These are phyloP conservation scores for Fundulus diaphanus DNA, from an alignment of 2,797 vertebrate genomes.

Conservation along the genomic window DNA sequence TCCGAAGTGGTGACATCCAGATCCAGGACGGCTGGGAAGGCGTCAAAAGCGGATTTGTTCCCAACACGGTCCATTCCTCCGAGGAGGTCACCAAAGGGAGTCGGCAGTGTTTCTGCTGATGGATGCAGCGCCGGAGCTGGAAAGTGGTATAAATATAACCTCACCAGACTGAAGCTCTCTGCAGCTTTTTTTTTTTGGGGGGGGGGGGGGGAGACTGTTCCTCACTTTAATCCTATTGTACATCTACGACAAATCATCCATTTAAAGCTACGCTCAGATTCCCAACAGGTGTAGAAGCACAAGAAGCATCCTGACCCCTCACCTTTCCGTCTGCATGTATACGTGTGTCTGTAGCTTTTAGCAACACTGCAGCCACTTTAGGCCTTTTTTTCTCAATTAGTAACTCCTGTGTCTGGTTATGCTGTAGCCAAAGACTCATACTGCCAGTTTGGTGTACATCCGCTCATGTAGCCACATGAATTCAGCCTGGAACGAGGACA, in stretches of 20 bases:
- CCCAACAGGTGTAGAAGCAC: constrained; percentile 54
- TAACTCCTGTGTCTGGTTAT: constrained; percentile 10
- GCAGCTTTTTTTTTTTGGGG: constrained; percentile 12
- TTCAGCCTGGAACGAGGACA: constrained; percentile 14
- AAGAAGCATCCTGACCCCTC: constrained; percentile 34
- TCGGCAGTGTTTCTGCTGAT: constrained; percentile 90
- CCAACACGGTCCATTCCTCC: constrained; percentile 92
- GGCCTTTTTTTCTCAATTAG: constrained; percentile 40
- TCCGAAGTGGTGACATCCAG: constrained; percentile 88
- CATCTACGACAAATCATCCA: constrained; percentile 20
- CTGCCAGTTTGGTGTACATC: constrained; percentile 1
- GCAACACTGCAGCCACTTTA: constrained; percentile 35
- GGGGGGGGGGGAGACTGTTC: constrained; percentile 15
- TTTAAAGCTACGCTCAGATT: constrained; percentile 28
- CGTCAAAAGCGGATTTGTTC: constrained; percentile 92
- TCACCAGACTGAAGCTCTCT: constrained; percentile 35
- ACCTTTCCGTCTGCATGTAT: constrained; percentile 49
- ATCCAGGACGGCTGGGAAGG: constrained; percentile 96
- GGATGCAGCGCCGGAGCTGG: not conserved
- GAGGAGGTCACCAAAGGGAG: constrained; percentile 92
- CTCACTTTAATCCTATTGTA: constrained; percentile 12
- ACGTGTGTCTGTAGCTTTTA: constrained; percentile 18
- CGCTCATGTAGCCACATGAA: constrained; percentile 6
- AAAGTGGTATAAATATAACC: constrained; percentile 4
- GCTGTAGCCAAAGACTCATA: constrained; percentile 15